Percentiles rank a stretch among this genome's conserved stretches.
Conservation (phyloP, 2,888 invertebrate genomes). For the Tipula confusa region DNA sequence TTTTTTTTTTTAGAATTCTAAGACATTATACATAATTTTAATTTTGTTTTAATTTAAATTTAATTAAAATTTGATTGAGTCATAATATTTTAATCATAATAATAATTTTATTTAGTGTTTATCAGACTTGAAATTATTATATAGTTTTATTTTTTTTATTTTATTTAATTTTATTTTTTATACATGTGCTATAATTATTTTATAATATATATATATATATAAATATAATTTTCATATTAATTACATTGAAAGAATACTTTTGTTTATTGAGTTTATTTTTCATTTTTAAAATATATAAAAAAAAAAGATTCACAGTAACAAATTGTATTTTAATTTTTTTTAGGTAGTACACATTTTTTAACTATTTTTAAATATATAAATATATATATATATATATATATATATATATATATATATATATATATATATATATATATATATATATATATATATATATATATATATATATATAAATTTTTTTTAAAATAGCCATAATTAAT, state of each 20-base stretch:
- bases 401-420: neutral
- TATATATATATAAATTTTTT: neutral
- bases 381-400: neutral
- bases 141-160: neutral
- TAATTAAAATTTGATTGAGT: conserved; percentile 25
- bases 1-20: neutral
- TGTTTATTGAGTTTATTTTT: neutral
- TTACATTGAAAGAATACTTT: neutral
- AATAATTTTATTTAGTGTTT: neutral
- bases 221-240: too few relatives aligned
- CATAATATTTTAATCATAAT: neutral
- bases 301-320: neutral
- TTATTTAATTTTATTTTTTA: neutral
- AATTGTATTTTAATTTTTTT: neutral
- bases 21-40: neutral
- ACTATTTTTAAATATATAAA: too few relatives aligned
- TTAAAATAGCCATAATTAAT: conserved; percentile 26
- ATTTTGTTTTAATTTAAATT: neutral
- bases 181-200: neutral
- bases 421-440: neutral
- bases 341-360: neutral
- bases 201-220: neutral
- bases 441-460: too few relatives aligned
- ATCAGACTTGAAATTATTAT: conserved; percentile 25
- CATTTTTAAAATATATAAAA: neutral